phyloP scores from a whole-genome alignment of 30 jellyfish, hydroid and myxozoan genomes.

The Mastigias papua region DNA sequence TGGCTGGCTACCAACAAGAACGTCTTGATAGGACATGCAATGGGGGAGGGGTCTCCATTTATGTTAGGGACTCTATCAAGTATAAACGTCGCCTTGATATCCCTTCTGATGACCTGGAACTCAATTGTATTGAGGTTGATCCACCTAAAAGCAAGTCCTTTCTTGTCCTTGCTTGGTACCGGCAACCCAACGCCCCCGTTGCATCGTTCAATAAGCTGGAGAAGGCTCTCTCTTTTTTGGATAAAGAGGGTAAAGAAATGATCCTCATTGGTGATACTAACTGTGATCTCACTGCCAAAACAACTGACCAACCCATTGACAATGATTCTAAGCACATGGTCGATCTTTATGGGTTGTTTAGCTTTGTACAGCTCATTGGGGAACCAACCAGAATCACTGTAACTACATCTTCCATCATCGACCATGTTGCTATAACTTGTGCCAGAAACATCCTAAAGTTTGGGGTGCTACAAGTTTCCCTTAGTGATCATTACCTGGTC shows the following conservation, averaged over 20 bases:
- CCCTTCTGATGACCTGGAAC: not conserved
- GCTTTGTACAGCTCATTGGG: not conserved
- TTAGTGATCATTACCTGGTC: conserved; percentile 14
- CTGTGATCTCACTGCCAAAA: not conserved
- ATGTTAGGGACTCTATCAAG: not conserved
- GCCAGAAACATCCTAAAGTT: not conserved
- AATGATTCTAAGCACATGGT: conserved; percentile 30
- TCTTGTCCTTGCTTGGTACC: not conserved
- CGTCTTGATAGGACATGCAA: not conserved
- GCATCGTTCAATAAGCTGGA: not conserved
- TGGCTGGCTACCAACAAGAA: not conserved
- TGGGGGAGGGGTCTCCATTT: not conserved
- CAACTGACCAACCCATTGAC: conserved; percentile 1
- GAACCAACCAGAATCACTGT: not conserved
- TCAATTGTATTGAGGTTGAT: not conserved
- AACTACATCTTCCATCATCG: not conserved
- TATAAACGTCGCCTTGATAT: not conserved
- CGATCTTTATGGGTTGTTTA: conserved; percentile 27
- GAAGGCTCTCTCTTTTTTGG: not conserved
- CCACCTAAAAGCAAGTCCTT: not conserved
- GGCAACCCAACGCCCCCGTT: not conserved
- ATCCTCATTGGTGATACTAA: conserved; percentile 17
- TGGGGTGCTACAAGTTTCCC: not conserved
- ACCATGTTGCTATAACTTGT: conserved; percentile 13
- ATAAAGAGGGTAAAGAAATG: conserved; percentile 16